Conservation (phyloP, 2,113 vertebrate species). For the Dolichallabes microphthalmus region DNA sequence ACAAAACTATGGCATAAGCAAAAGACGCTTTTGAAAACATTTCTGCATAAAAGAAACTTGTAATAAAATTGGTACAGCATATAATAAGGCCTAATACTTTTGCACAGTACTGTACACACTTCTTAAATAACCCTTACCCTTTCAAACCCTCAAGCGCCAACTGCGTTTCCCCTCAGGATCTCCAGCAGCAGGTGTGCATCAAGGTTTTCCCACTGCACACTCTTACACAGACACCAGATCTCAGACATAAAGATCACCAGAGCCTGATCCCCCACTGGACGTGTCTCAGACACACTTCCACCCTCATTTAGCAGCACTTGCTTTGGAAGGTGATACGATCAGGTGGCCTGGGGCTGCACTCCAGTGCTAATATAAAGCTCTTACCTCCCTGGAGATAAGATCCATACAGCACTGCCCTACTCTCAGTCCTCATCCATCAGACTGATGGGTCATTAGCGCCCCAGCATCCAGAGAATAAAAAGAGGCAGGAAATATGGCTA, state of each 20-base stretch:
- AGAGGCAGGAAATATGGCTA: conserved; percentile 1
- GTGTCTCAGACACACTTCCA: conserved; percentile 15
- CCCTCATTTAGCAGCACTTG: conserved; percentile 36
- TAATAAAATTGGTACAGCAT: too few relatives aligned
- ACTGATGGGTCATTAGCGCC: conserved; percentile 34
- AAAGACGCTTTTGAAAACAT: too few relatives aligned
- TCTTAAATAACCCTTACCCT: not conserved
- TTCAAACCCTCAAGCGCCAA: not conserved
- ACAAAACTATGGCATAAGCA: too few relatives aligned
- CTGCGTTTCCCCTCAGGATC: not conserved
- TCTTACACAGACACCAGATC: not conserved
- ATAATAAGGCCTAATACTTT: too few relatives aligned
- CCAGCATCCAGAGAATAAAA: conserved; percentile 21
- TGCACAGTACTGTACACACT: not conserved
- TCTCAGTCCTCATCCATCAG: not conserved
- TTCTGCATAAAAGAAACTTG: too few relatives aligned
- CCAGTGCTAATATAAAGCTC: conserved; percentile 24
- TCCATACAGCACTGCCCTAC: conserved; percentile 8
- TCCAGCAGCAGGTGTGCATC: not conserved
- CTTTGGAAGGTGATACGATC: conserved; percentile 28
- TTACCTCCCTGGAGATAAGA: conserved; percentile 32
- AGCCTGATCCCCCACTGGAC: not conserved
- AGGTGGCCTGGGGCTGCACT: conserved; percentile 16
- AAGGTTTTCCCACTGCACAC: not conserved
- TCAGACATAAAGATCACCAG: not conserved